phyloP scores from a whole-genome alignment of 2,113 vertebrate species.

The Brachypodius melanocephalos region DNA sequence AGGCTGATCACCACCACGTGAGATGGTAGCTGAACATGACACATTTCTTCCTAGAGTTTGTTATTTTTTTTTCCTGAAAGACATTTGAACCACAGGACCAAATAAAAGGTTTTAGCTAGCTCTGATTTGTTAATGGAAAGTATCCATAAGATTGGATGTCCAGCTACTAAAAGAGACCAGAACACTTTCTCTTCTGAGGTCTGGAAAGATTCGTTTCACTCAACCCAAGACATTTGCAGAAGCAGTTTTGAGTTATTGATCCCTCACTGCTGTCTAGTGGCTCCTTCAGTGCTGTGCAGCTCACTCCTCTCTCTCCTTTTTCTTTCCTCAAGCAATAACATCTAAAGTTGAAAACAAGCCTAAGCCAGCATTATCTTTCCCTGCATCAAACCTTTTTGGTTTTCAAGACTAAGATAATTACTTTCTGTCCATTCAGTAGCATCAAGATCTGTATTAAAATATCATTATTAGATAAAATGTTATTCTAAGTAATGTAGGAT shows the following conservation, averaged over 20 bases:
- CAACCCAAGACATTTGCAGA: background rate
- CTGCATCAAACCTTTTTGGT: background rate
- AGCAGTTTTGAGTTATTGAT: background rate
- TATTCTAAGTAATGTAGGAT: background rate
- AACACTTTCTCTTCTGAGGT: background rate
- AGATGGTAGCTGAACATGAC: background rate
- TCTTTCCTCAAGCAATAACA: background rate
- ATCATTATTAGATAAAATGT: background rate
- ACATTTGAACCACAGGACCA: background rate
- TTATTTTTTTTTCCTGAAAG: background rate
- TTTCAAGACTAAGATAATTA: background rate
- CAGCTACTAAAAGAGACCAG: background rate
- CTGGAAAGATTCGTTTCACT: background rate
- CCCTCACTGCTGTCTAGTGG: background rate
- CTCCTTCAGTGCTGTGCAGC: background rate
- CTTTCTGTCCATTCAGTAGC: background rate
- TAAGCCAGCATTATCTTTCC: background rate
- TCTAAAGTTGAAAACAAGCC: background rate
- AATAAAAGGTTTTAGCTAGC: background rate
- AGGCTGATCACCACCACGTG: background rate
- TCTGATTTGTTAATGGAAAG: background rate
- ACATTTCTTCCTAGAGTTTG: background rate
- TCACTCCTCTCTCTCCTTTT: background rate
- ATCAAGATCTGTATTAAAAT: background rate
- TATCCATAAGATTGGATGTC: background rate